Base-by-base conservation (phyloP, 2,797 vertebrate species). In the Oreortyx pictus region DNA sequence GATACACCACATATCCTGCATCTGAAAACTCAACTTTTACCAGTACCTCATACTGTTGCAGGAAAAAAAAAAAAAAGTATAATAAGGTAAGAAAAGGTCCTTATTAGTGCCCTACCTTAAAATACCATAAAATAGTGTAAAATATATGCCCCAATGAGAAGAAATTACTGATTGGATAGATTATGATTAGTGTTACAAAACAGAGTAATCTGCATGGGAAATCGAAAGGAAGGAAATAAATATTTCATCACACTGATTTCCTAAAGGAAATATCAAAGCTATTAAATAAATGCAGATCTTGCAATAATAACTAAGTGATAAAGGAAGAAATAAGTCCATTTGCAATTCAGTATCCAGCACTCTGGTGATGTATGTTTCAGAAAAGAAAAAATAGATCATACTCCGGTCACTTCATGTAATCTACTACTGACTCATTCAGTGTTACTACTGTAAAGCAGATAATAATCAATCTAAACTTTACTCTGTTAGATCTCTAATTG, bases 151-250 rank as follows among this genome's bases (percentile, higher is more conserved):
- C 54, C 17, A 82, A 47, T 47, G 5, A 89, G 70, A 90, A 81
- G 14, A 77, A 31, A 10, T 29, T 62, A 62, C 49, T 39, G 24
- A 39, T 25, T 86, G 59, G 24, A 88, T 31, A 46, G 11, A 56
- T 35, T 68, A 70, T 37, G 35, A 86, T 66, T 84, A 90, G 27
- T 7, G 83, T 75, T 82, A 14, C 15, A 54, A 90, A 82, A 56
- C 20, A 66, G 46, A 80, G 33, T 59, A 81, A 89, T 64, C 49
- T 41, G 14, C 33, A 31, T 56, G 17, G 24, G 70, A 78, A 82
- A 72, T 4, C 66, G 24, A 43, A 93, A 82, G 43, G 39, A 87
- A 92, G 67, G 22, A 94, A 93, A 93, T 92, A 62, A 72, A 39
- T 84, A 75, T 70, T 72, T 90, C 46, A 75, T 86, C 43, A 67